A percentile compares a stretch with the other conserved stretches of the same genome.
phyloP scores from a whole-genome alignment of 2,888 invertebrate genomes.

The Mesorhabditis spiculigera region DNA sequence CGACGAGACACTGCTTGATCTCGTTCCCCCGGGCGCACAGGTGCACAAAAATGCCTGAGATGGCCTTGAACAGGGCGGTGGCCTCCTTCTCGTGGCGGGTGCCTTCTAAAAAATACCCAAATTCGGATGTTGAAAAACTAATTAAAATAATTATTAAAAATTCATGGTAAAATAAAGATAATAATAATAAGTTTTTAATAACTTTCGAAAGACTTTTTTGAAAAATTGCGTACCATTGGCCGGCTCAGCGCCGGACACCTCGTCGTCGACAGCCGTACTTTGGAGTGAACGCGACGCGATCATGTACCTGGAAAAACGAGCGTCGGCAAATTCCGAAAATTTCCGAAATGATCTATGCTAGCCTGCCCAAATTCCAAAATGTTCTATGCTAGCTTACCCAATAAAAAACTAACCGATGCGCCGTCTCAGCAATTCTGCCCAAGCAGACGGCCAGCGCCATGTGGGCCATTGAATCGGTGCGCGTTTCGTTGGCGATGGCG shows the following conservation, averaged over 20 bases:
- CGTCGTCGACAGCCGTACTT: not conserved
- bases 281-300: constrained; percentile 5
- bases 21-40: not conserved
- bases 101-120: not conserved
- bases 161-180: too few relatives aligned
- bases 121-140: too few relatives aligned
- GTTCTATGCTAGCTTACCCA: too few relatives aligned
- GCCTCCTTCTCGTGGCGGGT: not conserved
- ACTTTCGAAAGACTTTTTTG: too few relatives aligned
- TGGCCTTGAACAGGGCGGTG: not conserved
- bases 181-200: too few relatives aligned
- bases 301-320: not conserved
- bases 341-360: not conserved
- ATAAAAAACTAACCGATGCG: constrained; percentile 11
- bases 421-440: constrained; percentile 41
- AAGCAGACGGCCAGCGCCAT: constrained; percentile 45
- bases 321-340: not conserved
- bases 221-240: not conserved
- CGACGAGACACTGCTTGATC: not conserved
- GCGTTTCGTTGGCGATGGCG: not conserved
- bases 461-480: constrained; percentile 13
- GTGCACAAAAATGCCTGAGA: constrained; percentile 4
- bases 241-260: not conserved
- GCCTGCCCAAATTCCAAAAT: too few relatives aligned
- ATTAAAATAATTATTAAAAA: too few relatives aligned